Percentiles rank a stretch among this genome's conserved stretches.
Evolutionary conservation across 2,888 invertebrate genomes (phyloP).

Genomic region (Nebria salina): DNA sequence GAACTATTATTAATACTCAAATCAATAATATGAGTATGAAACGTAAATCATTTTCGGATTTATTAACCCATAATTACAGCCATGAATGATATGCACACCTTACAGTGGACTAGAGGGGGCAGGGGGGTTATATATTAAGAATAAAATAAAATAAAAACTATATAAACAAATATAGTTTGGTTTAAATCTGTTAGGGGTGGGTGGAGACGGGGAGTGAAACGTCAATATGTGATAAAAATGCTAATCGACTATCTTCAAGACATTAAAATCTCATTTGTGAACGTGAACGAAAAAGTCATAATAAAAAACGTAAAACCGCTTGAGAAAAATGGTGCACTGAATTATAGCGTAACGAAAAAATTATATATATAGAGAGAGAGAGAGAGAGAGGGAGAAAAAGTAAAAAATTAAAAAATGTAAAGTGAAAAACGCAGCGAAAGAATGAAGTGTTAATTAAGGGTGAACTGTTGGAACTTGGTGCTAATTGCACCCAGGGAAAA

Average conservation of each 20-base stretch:
- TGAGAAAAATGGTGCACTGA: neutral
- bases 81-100: no score
- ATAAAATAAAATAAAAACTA: no score
- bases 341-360: neutral
- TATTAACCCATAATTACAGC: no score
- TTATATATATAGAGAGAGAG: neutral
- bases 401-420: neutral
- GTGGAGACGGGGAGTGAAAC: neutral
- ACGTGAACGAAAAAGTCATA: neutral
- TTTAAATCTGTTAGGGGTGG: no score
- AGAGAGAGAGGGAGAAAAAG: neutral
- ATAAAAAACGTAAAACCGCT: neutral
- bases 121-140: no score
- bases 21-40: no score
- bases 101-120: no score
- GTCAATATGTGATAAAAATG: slow-evolving; percentile 34
- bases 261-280: slow-evolving; percentile 44
- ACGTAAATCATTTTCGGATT: no score
- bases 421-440: neutral
- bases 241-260: slow-evolving; percentile 38
- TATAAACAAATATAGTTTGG: no score
- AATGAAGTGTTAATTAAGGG: slow-evolving; percentile 30
- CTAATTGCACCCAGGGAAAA: slow-evolving; percentile 19
- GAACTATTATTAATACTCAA: no score
- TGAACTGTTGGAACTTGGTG: slow-evolving; percentile 8